Base-by-base conservation (phyloP, 2,113 vertebrate species). In the Neodontobutis hainanensis region DNA sequence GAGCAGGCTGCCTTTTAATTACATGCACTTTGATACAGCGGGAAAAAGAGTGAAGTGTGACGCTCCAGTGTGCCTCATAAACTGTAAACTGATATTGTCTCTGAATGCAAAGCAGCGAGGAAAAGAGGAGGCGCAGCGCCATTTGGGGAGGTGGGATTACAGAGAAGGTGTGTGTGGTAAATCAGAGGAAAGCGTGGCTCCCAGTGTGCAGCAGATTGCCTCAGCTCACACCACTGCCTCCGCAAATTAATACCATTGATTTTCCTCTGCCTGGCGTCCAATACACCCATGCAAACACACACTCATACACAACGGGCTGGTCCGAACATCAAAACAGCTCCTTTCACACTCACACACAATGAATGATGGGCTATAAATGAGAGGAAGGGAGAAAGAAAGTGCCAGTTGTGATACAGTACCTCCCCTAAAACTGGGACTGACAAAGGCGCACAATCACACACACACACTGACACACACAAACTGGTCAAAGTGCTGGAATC, bases 171-270 rank as follows among this genome's bases (percentile, higher is more conserved):
- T 73, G 70, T 57, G 70, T 1, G 57, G 70, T 77, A 87, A 81
- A 89, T 81, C 81, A 73, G 68, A 78, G 80, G 48, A 82, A 76
- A 87, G 75, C 44, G 68, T 65, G 77, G 78, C 78, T 83, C 83
- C 55, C 80, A 81, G 86, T 80, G 86, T 78, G 84, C 76, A 85
- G 87, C 84, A 92, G 87, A 92, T 89, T 92, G 90, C 85, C 82
- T 90, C 88, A 89, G 88, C 88, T 91, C 90, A 91, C 88, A 88
- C 84, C 89, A 87, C 75, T 90, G 89, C 88, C 82, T 90, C 82
- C 16, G 65, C 90, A 92, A 92, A 93, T 92, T 87, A 92, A 90
- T 90, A 84, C 84, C 82, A 93, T 93, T 90, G 91, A 93, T 93
- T 92, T 92, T 86, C 68, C 70, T 87, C 83, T 89, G 84, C 85